Base-by-base conservation (phyloP, 2,888 invertebrate genomes). In the Ochropleura leucogaster region DNA sequence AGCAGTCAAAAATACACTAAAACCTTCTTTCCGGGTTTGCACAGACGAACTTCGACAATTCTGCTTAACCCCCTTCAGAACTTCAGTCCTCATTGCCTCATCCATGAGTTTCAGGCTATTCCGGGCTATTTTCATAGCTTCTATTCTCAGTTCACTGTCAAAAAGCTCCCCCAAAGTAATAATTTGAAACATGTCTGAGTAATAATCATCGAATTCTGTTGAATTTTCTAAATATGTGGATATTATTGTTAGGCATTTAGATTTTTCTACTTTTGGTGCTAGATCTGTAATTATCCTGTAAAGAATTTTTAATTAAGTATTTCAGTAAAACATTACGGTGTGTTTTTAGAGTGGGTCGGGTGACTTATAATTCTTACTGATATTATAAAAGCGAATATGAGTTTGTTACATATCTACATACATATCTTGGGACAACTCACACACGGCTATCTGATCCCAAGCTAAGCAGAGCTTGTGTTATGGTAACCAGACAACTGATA, bases 161-260 rank as follows among this genome's bases (percentile, higher is more conserved):
- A 86, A 62, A 0, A 85, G 57, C 18, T 85, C 87, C 2, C 18
- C 66, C 3, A 87, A 4, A 0, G 63, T 68, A 30, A 86, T 80
- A 0, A 83, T 87, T 6, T 92, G 85, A 14, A 90, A 89, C 82
- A 94, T 79, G 10, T 89, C 87, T 0, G 47, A 8, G 4, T 86
- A 84, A 47, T 79, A 80, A 0, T 79, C 83, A 4, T 82, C 71
- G 0, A 67, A 57, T 7, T 72, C 71, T 0, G 65, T 53, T 4
- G 84, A 82, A 0, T 77, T 76, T 0, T 86, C 73, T 9, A 93
- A 66, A 74, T 90, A 92, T 0, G 81, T 70, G 0, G 92, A 83
- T 30, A 95, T 83, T 0, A 95, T 93, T 3, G 88, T 79, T 0
- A 95, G 83, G 49, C 95, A 95, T 81, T 91, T 92, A 0, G 85